Percentiles rank a stretch among this genome's conserved stretches.
Conservation (phyloP, 2,888 invertebrate genomes). For the Amphiduros pacificus region DNA sequence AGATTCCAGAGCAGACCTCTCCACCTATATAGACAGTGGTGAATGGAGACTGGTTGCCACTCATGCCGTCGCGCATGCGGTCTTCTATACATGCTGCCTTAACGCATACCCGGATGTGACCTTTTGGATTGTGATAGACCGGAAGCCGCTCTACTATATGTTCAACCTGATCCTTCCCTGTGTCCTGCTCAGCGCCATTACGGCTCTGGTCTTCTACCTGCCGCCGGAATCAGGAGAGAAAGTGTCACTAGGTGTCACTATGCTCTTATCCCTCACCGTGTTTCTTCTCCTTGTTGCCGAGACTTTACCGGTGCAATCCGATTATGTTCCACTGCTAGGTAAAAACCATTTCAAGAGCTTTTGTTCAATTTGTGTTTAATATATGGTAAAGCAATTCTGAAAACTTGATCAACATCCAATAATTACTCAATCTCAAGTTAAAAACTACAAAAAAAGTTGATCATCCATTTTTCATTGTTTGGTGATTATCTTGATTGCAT, state of each 20-base stretch:
- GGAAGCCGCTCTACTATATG: constrained; percentile 21
- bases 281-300: constrained; percentile 26
- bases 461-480: too few relatives aligned
- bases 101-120: constrained; percentile 18
- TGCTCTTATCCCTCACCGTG: constrained; percentile 21
- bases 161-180: constrained; percentile 24
- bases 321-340: constrained; percentile 25
- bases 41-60: too few relatives aligned
- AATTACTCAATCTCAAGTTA: too few relatives aligned
- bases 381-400: too few relatives aligned
- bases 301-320: constrained; percentile 21
- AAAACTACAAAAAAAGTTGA: too few relatives aligned
- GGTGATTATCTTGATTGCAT: too few relatives aligned
- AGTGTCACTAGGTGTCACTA: constrained; percentile 19
- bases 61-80: too few relatives aligned
- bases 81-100: constrained; percentile 20
- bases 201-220: constrained; percentile 18
- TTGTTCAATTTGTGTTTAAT: too few relatives aligned
- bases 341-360: too few relatives aligned
- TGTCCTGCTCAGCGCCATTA: constrained; percentile 14
- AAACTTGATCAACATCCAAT: too few relatives aligned
- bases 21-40: too few relatives aligned
- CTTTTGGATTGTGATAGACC: constrained; percentile 14
- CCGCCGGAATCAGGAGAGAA: constrained; percentile 22
- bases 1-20: too few relatives aligned